Conservation (phyloP, 1,140 invertebrate genomes). For the Eciton burchellii region DNA sequence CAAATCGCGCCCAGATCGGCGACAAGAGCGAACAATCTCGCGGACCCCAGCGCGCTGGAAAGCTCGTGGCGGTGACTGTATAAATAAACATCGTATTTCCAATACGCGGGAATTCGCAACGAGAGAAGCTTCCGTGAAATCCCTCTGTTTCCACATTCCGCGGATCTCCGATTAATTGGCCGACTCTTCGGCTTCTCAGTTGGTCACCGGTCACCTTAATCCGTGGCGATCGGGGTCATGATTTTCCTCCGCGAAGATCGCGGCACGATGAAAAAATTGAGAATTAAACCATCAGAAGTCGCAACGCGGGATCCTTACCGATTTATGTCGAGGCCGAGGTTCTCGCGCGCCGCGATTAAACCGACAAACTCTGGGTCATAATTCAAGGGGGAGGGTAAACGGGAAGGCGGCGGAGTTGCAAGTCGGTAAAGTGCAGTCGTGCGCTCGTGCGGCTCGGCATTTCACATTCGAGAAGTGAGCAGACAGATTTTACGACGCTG, state of each 20-base stretch:
- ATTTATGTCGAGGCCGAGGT: too few species aligned
- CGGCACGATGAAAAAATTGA: too few species aligned
- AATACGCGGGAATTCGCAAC: too few species aligned
- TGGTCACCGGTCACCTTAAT: too few species aligned
- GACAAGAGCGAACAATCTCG: not conserved
- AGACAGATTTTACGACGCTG: conserved; percentile 55
- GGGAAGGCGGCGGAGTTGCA: not conserved
- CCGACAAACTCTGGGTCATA: conserved; percentile 19
- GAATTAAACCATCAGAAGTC: not conserved
- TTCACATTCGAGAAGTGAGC: conserved; percentile 52
- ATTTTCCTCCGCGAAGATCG: not conserved
- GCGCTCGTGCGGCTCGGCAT: not conserved
- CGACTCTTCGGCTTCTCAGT: too few species aligned
- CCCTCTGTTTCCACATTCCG: too few species aligned
- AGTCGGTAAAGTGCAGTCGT: conserved; percentile 49
- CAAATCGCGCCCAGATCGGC: not conserved
- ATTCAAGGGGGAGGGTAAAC: conserved; percentile 11
- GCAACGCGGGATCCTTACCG: not conserved
- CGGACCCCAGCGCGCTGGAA: not conserved
- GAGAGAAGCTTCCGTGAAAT: too few species aligned
- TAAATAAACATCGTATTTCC: conserved; percentile 2
- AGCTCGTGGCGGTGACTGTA: not conserved
- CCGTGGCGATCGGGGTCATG: too few species aligned
- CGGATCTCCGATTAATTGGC: too few species aligned
- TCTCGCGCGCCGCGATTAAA: conserved; percentile 50